These are phyloP conservation scores for Nymphalis io DNA, from an alignment of 1,140 invertebrate species.

Conservation along the genomic window DNA sequence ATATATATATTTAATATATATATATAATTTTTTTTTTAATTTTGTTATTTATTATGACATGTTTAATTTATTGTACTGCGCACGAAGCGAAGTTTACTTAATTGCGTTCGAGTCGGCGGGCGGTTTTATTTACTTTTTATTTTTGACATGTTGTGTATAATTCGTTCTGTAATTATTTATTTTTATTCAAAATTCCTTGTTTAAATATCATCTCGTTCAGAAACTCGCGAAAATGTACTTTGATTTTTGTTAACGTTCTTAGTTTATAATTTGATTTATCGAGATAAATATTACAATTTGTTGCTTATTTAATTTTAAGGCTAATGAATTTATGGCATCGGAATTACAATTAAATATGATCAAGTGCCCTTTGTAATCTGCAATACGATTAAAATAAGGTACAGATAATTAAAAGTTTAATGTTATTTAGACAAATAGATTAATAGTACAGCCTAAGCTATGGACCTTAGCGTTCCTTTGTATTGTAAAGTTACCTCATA, in stretches of 20 bases:
- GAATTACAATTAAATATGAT: slow-evolving; percentile 31
- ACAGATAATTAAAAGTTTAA: slow-evolving; percentile 21
- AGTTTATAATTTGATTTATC: slow-evolving; percentile 58
- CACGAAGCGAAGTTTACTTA: slow-evolving; percentile 72
- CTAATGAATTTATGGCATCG: slow-evolving; percentile 28
- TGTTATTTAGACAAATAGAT: slow-evolving; percentile 15
- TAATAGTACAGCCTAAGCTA: slow-evolving; percentile 20
- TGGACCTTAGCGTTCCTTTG: slow-evolving; percentile 28
- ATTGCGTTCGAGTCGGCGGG: slow-evolving; percentile 34
- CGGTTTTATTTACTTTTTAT: slow-evolving; percentile 37
- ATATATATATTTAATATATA: no score
- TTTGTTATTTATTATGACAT: slow-evolving; percentile 66
- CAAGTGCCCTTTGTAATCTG: slow-evolving; percentile 37
- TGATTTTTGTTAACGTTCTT: slow-evolving; percentile 66
- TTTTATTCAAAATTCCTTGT: slow-evolving; percentile 41
- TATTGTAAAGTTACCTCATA: slow-evolving; percentile 40
- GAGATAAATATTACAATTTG: slow-evolving; percentile 51
- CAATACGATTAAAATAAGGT: slow-evolving; percentile 27
- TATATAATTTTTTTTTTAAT: slow-evolving; percentile 59
- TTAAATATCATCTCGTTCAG: slow-evolving; percentile 51
- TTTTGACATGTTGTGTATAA: slow-evolving; percentile 45
- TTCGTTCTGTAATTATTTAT: slow-evolving; percentile 46
- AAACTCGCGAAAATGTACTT: slow-evolving; percentile 63
- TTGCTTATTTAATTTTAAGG: slow-evolving; percentile 56
- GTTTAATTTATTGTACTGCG: slow-evolving; percentile 60